A percentile compares a stretch with the other conserved stretches of the same genome.
phyloP scores from a whole-genome alignment of 2,888 invertebrate genomes.

The Leptinotarsa rubiginosa region DNA sequence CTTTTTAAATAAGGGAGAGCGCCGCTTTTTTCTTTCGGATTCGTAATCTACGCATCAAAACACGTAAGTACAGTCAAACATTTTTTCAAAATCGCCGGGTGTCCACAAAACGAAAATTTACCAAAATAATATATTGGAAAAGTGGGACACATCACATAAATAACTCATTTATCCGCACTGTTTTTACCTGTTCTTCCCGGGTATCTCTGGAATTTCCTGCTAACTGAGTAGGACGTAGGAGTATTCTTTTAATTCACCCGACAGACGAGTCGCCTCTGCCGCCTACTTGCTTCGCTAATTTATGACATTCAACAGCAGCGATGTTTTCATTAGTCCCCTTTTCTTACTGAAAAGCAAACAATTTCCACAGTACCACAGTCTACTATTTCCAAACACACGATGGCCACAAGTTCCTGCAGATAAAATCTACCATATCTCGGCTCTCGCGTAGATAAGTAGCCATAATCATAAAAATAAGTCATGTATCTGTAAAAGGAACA shows the following conservation, averaged over 20 bases:
- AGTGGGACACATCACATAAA: too few species aligned
- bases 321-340: constrained; percentile 5
- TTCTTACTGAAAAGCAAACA: constrained; percentile 5
- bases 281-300: background rate
- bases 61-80: too few species aligned
- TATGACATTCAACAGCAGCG: background rate
- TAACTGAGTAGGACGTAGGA: background rate
- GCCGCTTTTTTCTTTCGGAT: too few species aligned
- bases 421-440: constrained; percentile 22
- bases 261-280: constrained; percentile 4
- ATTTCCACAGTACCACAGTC: background rate
- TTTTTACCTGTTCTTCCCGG: background rate
- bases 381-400: background rate
- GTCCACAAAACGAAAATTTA: too few species aligned
- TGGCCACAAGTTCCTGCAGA: constrained; percentile 17
- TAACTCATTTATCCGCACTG: background rate
- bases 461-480: constrained; percentile 29
- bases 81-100: too few species aligned
- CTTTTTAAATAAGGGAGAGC: too few species aligned
- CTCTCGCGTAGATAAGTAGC: constrained; percentile 5
- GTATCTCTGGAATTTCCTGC: background rate
- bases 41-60: too few species aligned
- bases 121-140: too few species aligned
- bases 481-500: constrained; percentile 23
- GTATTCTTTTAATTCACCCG: background rate